Conservation (phyloP, 1,140 invertebrate genomes). For the Linepithema humile region DNA sequence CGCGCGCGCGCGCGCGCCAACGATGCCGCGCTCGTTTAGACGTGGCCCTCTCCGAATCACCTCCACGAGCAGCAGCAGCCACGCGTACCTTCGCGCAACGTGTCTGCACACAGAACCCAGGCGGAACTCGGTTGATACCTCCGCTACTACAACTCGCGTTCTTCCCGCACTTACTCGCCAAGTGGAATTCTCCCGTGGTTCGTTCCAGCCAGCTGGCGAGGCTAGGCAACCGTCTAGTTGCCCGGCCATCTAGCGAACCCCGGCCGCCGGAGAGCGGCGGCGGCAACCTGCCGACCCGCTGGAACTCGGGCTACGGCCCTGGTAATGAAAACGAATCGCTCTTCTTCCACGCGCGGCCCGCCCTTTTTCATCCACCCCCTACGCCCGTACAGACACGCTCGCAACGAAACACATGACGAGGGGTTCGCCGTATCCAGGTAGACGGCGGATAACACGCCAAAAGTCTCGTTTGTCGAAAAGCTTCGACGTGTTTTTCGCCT, state of each 20-base stretch:
- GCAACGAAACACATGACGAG: conserved; percentile 58
- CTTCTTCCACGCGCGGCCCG: conserved; percentile 63
- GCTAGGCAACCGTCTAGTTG: conserved; percentile 39
- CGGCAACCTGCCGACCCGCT: conserved; percentile 48
- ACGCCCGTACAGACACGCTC: conserved; percentile 48
- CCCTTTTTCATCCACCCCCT: conserved; percentile 43
- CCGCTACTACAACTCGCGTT: conserved; percentile 51
- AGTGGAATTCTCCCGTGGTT: conserved; percentile 69
- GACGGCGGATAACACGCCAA: not conserved
- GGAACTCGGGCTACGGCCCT: conserved; percentile 56
- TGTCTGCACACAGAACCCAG: conserved; percentile 6
- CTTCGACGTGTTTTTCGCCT: conserved; percentile 33
- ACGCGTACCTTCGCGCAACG: not conserved
- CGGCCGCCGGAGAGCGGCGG: conserved; percentile 25
- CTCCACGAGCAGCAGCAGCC: not conserved
- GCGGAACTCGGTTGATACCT: conserved; percentile 49
- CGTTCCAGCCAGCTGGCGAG: conserved; percentile 44
- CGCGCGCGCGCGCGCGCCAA: conserved; percentile 9
- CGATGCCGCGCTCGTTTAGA: conserved; percentile 35
- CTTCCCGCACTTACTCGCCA: conserved; percentile 59
- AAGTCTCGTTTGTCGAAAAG: conserved; percentile 42
- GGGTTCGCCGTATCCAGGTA: conserved; percentile 57
- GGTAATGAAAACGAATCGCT: conserved; percentile 73
- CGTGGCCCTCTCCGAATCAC: conserved; percentile 19
- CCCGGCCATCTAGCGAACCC: conserved; percentile 27